These are phyloP conservation scores for Sceloporus undulatus DNA, from an alignment of 2,113 vertebrate species.

Conservation along the genomic window DNA sequence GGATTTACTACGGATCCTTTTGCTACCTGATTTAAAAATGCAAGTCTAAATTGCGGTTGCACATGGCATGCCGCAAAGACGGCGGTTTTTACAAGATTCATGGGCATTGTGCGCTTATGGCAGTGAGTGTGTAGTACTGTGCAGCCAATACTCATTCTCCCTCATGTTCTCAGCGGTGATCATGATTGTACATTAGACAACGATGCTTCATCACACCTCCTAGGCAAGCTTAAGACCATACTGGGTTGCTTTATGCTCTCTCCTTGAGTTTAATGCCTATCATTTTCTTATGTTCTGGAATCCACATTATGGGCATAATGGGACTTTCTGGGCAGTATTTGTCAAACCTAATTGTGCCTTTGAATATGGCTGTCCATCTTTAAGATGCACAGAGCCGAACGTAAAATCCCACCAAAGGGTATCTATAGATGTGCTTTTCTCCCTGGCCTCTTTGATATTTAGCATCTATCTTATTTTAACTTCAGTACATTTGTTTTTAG, in stretches of 20 bases:
- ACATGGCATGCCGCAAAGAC: background rate
- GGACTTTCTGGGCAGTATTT: slow-evolving; percentile 46
- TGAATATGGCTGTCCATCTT: slow-evolving; percentile 67
- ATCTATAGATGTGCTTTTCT: slow-evolving; percentile 22
- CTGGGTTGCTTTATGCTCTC: slow-evolving; percentile 52
- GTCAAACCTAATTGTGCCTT: slow-evolving; percentile 57
- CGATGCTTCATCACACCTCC: slow-evolving; percentile 21
- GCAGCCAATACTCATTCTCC: slow-evolving; percentile 28
- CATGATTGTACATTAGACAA: background rate
- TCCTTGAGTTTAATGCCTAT: slow-evolving; percentile 60
- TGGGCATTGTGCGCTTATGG: background rate
- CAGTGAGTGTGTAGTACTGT: slow-evolving; percentile 20
- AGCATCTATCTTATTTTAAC: slow-evolving; percentile 45
- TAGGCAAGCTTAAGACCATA: slow-evolving; percentile 56
- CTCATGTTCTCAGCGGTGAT: background rate
- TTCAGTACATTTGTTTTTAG: slow-evolving; percentile 41
- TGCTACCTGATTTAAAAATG: too few species aligned
- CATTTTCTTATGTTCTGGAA: slow-evolving; percentile 61
- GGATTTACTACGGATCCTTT: too few species aligned
- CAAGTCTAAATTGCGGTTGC: too few species aligned
- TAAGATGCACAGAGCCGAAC: slow-evolving; percentile 58
- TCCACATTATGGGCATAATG: slow-evolving; percentile 63
- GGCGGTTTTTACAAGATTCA: slow-evolving; percentile 41
- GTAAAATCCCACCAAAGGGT: slow-evolving; percentile 56
- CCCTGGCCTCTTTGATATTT: slow-evolving; percentile 60